Percentiles rank a stretch among this genome's conserved stretches.
Evolutionary conservation across 2,888 invertebrate genomes (phyloP).

Genomic region (Caenorhabditis sp.): DNA sequence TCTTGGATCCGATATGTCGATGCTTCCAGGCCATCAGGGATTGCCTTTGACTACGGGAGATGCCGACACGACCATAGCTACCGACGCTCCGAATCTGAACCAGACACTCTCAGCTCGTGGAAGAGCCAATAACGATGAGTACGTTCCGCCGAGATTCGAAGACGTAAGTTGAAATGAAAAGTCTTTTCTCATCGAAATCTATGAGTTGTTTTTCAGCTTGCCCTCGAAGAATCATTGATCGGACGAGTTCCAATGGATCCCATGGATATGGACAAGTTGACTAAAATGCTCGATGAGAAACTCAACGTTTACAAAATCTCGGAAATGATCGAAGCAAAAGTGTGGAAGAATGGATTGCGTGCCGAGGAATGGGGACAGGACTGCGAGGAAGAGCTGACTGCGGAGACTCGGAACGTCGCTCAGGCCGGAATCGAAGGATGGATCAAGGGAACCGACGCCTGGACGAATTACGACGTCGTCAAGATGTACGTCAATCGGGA

Average conservation of each 20-base stretch:
- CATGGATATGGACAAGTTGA: slow-evolving; percentile 14
- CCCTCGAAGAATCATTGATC: slow-evolving; percentile 19
- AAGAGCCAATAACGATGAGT: slow-evolving; percentile 14
- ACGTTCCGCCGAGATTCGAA: not conserved
- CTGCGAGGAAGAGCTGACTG: slow-evolving; percentile 5
- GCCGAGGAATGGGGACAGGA: slow-evolving; percentile 50
- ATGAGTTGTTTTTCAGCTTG: slow-evolving; percentile 16
- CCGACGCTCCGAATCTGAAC: not conserved
- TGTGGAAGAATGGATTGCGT: slow-evolving; percentile 35
- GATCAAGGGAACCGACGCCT: slow-evolving; percentile 35
- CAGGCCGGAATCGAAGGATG: slow-evolving; percentile 33
- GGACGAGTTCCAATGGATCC: slow-evolving; percentile 20
- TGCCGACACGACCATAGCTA: not conserved
- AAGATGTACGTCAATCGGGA: slow-evolving; percentile 41
- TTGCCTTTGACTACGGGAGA: slow-evolving; percentile 1
- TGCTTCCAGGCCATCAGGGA: slow-evolving; percentile 13
- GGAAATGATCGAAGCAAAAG: slow-evolving; percentile 15
- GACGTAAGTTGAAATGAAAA: not conserved
- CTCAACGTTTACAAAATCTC: not conserved
- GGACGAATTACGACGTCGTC: slow-evolving; percentile 42
- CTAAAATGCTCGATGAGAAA: slow-evolving; percentile 16
- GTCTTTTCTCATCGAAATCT: too few species aligned
- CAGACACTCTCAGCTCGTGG: not conserved
- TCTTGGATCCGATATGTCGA: slow-evolving; percentile 45
- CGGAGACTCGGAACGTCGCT: not conserved